phyloP scores from a whole-genome alignment of 2,797 vertebrate genomes.

The Synanceia verrucosa region DNA sequence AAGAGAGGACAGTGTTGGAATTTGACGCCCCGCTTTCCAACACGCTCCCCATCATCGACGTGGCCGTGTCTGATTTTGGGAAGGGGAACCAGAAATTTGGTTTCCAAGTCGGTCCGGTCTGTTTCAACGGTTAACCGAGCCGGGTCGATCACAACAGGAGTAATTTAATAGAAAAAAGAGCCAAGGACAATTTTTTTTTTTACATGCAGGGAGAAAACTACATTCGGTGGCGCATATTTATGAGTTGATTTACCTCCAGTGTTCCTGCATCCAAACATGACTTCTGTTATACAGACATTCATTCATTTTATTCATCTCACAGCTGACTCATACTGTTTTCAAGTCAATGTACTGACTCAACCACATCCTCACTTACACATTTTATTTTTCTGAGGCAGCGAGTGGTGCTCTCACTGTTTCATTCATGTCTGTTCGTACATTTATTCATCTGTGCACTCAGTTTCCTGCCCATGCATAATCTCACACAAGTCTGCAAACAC shows the following conservation, averaged over 20 bases:
- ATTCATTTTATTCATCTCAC: not conserved
- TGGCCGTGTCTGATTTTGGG: constrained; percentile 95
- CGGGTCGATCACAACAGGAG: constrained; percentile 12
- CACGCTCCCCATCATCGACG: constrained; percentile 90
- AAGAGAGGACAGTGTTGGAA: constrained; percentile 92
- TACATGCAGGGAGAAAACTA: constrained; percentile 73
- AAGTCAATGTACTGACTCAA: not conserved
- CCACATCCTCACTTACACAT: not conserved
- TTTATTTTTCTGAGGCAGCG: constrained; percentile 22
- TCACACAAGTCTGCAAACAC: not conserved
- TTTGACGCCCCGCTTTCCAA: constrained; percentile 89
- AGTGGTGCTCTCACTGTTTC: constrained; percentile 40
- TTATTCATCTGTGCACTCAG: constrained; percentile 37
- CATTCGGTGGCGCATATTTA: constrained; percentile 72
- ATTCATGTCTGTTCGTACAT: constrained; percentile 5
- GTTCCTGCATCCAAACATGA: constrained; percentile 33
- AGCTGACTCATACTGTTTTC: constrained; percentile 27
- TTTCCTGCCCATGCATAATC: constrained; percentile 3
- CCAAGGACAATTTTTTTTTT: constrained; percentile 74
- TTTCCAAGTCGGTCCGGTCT: constrained; percentile 95
- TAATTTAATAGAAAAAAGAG: constrained; percentile 65
- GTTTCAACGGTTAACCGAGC: constrained; percentile 88
- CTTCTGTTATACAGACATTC: constrained; percentile 1
- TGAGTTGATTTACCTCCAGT: constrained; percentile 60
- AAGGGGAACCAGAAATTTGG: constrained; percentile 95